Base-by-base conservation (phyloP, 2,113 vertebrate genomes). In the Furnarius figulus region DNA sequence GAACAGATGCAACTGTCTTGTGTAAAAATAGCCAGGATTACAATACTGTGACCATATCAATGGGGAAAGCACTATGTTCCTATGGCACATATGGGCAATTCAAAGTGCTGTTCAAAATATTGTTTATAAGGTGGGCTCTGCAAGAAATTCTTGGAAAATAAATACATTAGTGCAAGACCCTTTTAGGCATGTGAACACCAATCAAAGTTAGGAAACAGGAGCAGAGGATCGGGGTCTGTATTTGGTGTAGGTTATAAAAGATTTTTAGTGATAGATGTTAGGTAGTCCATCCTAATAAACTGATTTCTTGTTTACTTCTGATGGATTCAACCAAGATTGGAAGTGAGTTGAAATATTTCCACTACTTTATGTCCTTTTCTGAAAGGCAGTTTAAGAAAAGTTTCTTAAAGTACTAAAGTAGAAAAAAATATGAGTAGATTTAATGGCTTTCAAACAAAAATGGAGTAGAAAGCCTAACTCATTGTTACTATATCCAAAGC, bases 401-500 rank as follows among this genome's bases (percentile, higher is more conserved):
- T 24, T 62, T 88, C 94, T 90, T 84, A 83, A 95, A 94, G 62
- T 59, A 81, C 21, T 50, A 85, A 78, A 85, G 28, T 19, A 68
- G 61, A 75, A 91, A 33, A 75, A 91, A 96, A 84, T 96, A 95
- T 24, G 0, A 95, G 80, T 71, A 66, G 73, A 89, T 97, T 90
- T 90, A 95, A 93, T 94, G 71, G 46, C 71, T 94, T 95, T 97
- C 89, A 80, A 91, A 92, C 72, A 33, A 4, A 62, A 92, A 80
- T 72, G 63, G 65, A 87, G 71, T 89, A 80, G 68, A 75, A 97
- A 95, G 52, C 33, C 76, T 85, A 90, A 90, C 35, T 90, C 65
- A 63, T 95, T 97, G 94, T 97, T 96, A 93, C 82, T 95, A 77
- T 94, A 96, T 61, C 89, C 90, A 93, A 96, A 97, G 93, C 71